Evolutionary conservation across 2,888 invertebrate species (phyloP).

Genomic region (Melinaea menophilus): DNA sequence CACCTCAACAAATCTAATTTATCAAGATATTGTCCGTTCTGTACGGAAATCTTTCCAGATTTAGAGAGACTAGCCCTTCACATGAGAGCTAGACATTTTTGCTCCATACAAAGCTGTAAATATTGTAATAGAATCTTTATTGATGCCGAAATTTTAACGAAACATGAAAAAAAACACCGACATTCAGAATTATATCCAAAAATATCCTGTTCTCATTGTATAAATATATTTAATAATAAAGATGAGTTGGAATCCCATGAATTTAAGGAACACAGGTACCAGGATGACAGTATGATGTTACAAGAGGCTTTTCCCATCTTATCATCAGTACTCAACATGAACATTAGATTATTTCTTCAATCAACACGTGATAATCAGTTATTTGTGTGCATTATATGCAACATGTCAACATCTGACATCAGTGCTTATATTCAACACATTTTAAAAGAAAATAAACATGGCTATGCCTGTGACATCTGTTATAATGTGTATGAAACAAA

Average conservation of each 20-base stretch:
- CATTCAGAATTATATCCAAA: conserved; percentile 17
- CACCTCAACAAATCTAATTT: conserved; percentile 37
- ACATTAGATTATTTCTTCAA: conserved; percentile 41
- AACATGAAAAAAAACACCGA: conserved; percentile 50
- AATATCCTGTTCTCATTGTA: conserved; percentile 53
- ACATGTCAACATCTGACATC: conserved; percentile 30
- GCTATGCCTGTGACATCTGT: conserved; percentile 46
- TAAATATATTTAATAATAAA: conserved; percentile 33
- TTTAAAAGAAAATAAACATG: conserved; percentile 36
- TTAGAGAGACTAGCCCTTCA: conserved; percentile 48
- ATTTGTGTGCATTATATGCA: conserved; percentile 45
- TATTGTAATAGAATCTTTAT: conserved; percentile 50
- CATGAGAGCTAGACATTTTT: conserved; percentile 48
- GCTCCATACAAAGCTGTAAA: conserved; percentile 41
- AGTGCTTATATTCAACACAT: conserved; percentile 46
- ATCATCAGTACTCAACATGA: conserved; percentile 50
- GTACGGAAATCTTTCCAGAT: conserved; percentile 39
- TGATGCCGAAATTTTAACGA: conserved; percentile 26
- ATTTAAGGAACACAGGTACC: conserved; percentile 32
- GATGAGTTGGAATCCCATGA: conserved; percentile 46
- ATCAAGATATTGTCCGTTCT: conserved; percentile 46
- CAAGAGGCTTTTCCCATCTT: conserved; percentile 41
- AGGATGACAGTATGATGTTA: conserved; percentile 45
- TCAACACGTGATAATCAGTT: conserved; percentile 27
- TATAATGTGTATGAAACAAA: conserved; percentile 40